These are phyloP conservation scores for Elachura formosa DNA, from an alignment of 2,113 vertebrate species.

Conservation along the genomic window DNA sequence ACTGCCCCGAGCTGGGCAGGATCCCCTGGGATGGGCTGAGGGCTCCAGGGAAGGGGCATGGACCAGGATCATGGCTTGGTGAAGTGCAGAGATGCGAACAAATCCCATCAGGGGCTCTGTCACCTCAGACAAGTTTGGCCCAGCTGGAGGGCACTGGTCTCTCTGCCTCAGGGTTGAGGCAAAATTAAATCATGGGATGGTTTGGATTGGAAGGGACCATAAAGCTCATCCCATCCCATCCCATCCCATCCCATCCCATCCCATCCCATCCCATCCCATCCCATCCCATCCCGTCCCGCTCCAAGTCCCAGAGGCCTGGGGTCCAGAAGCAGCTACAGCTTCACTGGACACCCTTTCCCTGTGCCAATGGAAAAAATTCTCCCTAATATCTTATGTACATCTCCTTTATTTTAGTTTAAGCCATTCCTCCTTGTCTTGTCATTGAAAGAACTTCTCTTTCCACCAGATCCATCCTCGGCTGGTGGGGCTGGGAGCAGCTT, in stretches of 20 bases:
- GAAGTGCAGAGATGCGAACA: not conserved
- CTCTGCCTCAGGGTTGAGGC: not conserved
- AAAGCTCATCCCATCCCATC: rapidly evolving
- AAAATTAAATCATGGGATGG: not conserved
- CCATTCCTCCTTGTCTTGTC: not conserved
- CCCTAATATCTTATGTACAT: not conserved
- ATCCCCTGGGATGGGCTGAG: not conserved
- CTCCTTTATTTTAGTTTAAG: not conserved
- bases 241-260: no score
- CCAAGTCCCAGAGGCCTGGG: no score
- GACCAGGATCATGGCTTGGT: not conserved
- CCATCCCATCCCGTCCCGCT: no score
- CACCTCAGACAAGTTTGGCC: not conserved
- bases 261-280: no score
- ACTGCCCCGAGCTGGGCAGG: not conserved
- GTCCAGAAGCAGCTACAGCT: not conserved
- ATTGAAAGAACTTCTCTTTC: not conserved
- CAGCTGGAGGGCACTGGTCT: not conserved
- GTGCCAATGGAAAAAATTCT: not conserved
- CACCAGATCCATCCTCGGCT: rapidly evolving
- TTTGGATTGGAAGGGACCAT: not conserved
- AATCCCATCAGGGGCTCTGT: not conserved
- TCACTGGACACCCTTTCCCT: not conserved
- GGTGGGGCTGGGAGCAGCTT: not conserved
- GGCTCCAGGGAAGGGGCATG: not conserved